These are phyloP conservation scores for Pelochelys cantorii DNA, from an alignment of 2,797 vertebrate genomes.

Conservation along the genomic window DNA sequence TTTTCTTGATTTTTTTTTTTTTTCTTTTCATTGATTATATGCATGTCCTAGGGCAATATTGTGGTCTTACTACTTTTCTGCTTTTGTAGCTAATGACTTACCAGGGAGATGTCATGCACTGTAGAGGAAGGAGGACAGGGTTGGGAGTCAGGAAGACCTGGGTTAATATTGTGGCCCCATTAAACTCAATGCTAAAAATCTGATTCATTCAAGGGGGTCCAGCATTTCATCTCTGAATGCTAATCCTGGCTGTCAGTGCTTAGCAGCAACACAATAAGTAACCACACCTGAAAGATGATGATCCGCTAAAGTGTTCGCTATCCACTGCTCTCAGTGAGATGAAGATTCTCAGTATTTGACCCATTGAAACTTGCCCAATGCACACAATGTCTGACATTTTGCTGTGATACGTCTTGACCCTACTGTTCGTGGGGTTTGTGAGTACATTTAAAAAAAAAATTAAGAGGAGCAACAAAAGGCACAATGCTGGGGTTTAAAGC, in stretches of 20 bases:
- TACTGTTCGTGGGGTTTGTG: not conserved
- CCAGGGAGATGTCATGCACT: not conserved
- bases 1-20: not conserved
- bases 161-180: not conserved
- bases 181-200: not conserved
- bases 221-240: not conserved
- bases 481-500: not conserved
- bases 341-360: not conserved
- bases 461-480: not conserved
- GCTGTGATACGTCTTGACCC: not conserved
- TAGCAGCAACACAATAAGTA: not conserved
- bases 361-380: not conserved
- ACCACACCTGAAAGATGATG: not conserved
- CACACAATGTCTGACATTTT: not conserved
- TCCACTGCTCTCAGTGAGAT: not conserved
- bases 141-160: not conserved
- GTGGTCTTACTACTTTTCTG: not conserved
- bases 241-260: not conserved
- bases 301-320: rapidly evolving
- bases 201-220: not conserved
- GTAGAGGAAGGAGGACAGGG: not conserved
- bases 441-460: too few relatives aligned
- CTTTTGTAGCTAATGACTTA: not conserved
- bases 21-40: not conserved
- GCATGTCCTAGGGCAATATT: not conserved